These are phyloP conservation scores for Atta cephalotes DNA, from an alignment of 1,140 invertebrate species.

Conservation along the genomic window DNA sequence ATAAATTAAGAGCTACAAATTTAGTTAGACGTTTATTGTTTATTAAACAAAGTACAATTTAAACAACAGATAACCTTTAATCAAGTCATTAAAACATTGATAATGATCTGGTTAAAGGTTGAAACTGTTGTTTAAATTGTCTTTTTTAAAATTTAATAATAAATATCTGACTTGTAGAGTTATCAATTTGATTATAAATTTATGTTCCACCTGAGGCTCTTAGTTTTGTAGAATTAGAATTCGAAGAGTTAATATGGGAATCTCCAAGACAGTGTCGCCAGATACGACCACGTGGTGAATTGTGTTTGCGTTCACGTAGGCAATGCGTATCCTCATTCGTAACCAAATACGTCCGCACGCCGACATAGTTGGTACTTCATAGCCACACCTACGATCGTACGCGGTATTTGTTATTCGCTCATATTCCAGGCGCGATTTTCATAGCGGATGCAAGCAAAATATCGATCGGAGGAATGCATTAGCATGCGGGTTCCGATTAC, in stretches of 20 bases:
- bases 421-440: constrained; percentile 40
- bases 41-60: no score
- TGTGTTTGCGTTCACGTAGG: constrained; percentile 68
- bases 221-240: neutral
- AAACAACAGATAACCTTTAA: no score
- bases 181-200: no score
- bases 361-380: constrained; percentile 53
- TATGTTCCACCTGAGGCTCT: neutral
- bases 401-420: constrained; percentile 48
- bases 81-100: no score
- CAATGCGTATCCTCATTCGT: constrained; percentile 75
- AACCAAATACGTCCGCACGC: constrained; percentile 82
- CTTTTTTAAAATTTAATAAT: no score
- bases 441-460: constrained; percentile 20
- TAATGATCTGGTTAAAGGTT: no score
- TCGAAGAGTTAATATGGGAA: constrained; percentile 14
- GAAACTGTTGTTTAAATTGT: no score
- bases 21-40: no score
- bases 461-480: constrained; percentile 41
- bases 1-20: no score
- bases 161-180: no score
- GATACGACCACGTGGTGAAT: constrained; percentile 55
- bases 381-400: constrained; percentile 78
- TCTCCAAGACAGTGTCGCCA: constrained; percentile 24
- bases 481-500: neutral